These are phyloP conservation scores for Ictalurus punctatus DNA, from an alignment of 2,113 vertebrate genomes.

Conservation along the genomic window DNA sequence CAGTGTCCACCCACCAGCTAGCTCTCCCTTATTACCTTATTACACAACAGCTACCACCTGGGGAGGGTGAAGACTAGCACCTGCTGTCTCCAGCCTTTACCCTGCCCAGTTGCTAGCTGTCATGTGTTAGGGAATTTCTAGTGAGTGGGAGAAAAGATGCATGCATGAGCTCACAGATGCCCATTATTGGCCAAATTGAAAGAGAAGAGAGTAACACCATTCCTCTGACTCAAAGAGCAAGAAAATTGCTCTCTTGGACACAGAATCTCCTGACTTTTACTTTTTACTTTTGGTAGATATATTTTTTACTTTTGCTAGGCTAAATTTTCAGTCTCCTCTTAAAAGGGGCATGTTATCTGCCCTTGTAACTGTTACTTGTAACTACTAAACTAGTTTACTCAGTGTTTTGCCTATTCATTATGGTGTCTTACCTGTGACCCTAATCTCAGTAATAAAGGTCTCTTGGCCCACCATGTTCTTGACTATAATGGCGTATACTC, in stretches of 20 bases:
- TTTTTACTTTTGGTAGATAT: background rate
- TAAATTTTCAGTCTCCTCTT: background rate
- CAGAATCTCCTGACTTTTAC: background rate
- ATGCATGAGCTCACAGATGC: background rate
- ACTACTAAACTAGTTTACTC: background rate
- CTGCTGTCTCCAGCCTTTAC: background rate
- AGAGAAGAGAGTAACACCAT: background rate
- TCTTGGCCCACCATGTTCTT: conserved; percentile 72
- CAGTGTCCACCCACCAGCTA: background rate
- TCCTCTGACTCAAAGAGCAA: background rate
- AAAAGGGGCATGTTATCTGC: background rate
- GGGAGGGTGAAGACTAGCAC: background rate
- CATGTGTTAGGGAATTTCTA: background rate
- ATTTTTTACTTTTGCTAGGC: background rate
- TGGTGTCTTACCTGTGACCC: conserved; percentile 76
- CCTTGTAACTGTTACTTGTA: too few species aligned
- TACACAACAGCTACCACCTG: background rate
- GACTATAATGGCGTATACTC: conserved; percentile 76
- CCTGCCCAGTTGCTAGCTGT: background rate
- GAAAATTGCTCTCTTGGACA: background rate
- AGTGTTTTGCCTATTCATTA: background rate
- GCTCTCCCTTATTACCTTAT: background rate
- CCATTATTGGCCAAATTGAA: background rate
- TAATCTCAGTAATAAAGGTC: conserved; percentile 75
- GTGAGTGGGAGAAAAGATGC: background rate